phyloP scores from a whole-genome alignment of 2,888 invertebrate species.

The Eledone cirrhosa region DNA sequence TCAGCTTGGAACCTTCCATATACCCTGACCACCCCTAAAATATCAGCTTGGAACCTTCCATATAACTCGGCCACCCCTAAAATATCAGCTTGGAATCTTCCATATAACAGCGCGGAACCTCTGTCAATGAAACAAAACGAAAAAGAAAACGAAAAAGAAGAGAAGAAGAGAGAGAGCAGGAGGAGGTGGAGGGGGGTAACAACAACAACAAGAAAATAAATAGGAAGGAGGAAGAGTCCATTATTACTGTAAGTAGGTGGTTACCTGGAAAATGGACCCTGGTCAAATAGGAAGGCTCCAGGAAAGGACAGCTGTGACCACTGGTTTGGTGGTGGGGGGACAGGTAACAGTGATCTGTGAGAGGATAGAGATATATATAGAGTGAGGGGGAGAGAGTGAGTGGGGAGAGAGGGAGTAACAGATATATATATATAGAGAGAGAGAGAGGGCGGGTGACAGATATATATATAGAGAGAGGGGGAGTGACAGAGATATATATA shows the following conservation, averaged over 20 bases:
- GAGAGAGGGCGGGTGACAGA: too few species aligned
- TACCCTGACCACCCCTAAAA: too few species aligned
- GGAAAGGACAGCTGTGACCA: not conserved
- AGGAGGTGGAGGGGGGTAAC: not conserved
- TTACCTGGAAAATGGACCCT: not conserved
- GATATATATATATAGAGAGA: too few species aligned
- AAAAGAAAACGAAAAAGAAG: not conserved
- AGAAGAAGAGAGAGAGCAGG: not conserved
- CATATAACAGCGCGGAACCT: too few species aligned
- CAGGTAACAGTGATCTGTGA: not conserved
- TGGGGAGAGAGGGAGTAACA: too few species aligned
- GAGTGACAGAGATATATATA: too few species aligned
- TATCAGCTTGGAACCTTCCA: too few species aligned
- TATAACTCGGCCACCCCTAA: too few species aligned
- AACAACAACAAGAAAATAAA: not conserved
- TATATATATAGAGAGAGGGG: too few species aligned
- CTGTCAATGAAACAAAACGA: too few species aligned
- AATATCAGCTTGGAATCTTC: too few species aligned
- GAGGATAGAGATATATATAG: not conserved
- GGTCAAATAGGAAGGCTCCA: not conserved
- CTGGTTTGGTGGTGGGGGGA: not conserved
- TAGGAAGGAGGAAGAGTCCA: not conserved
- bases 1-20: too few species aligned
- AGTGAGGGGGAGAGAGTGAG: not conserved
- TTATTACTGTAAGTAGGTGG: not conserved